Percentiles rank a stretch among this genome's conserved stretches.
Conservation (phyloP, 2,113 vertebrate species). For the Channa maculata region DNA sequence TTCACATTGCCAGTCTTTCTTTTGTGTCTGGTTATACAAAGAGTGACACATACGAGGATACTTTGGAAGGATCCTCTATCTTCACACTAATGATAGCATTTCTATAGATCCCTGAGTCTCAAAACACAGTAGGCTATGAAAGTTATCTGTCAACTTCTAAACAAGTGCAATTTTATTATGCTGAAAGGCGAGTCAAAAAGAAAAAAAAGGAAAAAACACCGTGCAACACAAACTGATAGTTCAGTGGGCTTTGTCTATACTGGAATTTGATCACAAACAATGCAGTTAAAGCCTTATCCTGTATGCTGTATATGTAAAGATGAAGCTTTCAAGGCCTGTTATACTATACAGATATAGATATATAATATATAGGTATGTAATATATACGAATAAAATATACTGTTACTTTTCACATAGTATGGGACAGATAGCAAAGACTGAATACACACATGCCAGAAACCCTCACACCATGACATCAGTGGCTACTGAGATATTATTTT, state of each 20-base stretch:
- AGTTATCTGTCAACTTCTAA: background rate
- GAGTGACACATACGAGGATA: background rate
- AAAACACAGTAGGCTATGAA: background rate
- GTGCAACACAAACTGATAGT: background rate
- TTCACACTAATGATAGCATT: background rate
- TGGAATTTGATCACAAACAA: slow-evolving; percentile 12
- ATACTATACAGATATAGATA: background rate
- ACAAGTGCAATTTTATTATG: background rate
- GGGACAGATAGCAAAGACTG: background rate
- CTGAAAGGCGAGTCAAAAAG: background rate
- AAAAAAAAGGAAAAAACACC: no score
- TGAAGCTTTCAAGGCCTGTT: background rate
- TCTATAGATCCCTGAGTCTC: background rate
- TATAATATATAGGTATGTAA: no score
- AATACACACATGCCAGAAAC: background rate
- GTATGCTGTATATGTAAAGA: slow-evolving; percentile 2
- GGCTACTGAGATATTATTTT: background rate
- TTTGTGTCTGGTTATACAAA: slow-evolving; percentile 9
- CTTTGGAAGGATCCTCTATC: background rate
- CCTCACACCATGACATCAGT: background rate
- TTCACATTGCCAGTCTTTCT: slow-evolving; percentile 18
- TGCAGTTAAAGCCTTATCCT: background rate
- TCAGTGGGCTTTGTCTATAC: no score
- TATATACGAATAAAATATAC: background rate
- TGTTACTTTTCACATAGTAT: background rate